phyloP scores from a whole-genome alignment of 2,888 invertebrate genomes.

The Andrena flavipes region DNA sequence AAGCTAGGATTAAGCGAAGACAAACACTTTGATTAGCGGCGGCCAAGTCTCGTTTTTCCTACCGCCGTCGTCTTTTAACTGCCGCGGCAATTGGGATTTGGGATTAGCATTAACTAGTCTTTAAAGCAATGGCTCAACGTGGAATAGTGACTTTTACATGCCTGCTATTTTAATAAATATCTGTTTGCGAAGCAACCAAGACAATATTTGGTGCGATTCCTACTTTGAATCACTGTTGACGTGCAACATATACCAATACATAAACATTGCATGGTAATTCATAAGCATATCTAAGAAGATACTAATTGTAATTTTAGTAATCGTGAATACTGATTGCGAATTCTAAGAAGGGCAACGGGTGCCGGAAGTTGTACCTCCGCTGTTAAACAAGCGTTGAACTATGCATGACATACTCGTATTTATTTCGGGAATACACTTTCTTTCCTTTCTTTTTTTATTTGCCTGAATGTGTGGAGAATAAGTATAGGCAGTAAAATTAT shows the following conservation, averaged over 20 bases:
- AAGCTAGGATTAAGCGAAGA: slow-evolving; percentile 82
- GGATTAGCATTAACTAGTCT: slow-evolving; percentile 53
- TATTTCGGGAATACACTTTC: no score
- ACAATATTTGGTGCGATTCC: no score
- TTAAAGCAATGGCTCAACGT: neutral
- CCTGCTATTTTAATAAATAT: no score
- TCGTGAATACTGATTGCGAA: neutral
- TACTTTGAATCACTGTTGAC: no score
- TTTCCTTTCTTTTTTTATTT: no score
- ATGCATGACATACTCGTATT: neutral
- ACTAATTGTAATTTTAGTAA: neutral
- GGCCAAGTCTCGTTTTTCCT: slow-evolving; percentile 78
- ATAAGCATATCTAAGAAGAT: neutral
- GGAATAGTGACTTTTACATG: neutral
- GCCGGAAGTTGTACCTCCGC: neutral
- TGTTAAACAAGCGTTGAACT: neutral
- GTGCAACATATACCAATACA: no score
- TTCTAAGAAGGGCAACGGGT: neutral
- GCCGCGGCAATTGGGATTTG: slow-evolving; percentile 62
- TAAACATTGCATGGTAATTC: no score
- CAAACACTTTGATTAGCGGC: slow-evolving; percentile 83
- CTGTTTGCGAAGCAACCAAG: no score
- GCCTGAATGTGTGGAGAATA: no score
- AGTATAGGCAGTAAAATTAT: no score
- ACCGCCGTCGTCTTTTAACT: slow-evolving; percentile 55